These are phyloP conservation scores for Psilanteris sp. DNA, from an alignment of 1,140 invertebrate genomes.

Conservation along the genomic window DNA sequence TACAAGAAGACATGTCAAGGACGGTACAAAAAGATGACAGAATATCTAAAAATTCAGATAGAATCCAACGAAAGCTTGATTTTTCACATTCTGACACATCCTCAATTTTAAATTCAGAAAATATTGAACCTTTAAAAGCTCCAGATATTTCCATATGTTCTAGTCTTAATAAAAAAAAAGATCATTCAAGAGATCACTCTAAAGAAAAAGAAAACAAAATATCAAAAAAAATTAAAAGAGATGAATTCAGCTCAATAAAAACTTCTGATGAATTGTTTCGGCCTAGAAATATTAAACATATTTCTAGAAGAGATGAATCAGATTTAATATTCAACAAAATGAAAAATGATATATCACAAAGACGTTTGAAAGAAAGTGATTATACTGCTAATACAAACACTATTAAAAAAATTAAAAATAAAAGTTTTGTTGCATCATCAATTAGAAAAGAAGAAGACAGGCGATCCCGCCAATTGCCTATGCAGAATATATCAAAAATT, in stretches of 20 bases:
- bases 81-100: constrained; percentile 71
- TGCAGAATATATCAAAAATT: constrained; percentile 59
- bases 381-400: no score
- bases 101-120: constrained; percentile 71
- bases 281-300: constrained; percentile 66
- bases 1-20: constrained; percentile 68
- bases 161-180: constrained; percentile 73
- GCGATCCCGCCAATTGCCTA: constrained; percentile 59
- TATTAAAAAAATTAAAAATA: constrained; percentile 71
- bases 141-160: constrained; percentile 73
- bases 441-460: constrained; percentile 72
- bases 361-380: constrained; percentile 65
- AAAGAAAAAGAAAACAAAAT: constrained; percentile 76
- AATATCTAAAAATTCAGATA: constrained; percentile 67
- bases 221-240: constrained; percentile 74
- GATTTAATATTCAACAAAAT: constrained; percentile 66
- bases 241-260: constrained; percentile 67
- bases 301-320: constrained; percentile 69
- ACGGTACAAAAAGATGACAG: constrained; percentile 67
- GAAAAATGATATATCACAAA: constrained; percentile 64
- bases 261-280: constrained; percentile 60
- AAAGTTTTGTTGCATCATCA: constrained; percentile 67
- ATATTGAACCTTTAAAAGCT: constrained; percentile 72
- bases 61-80: constrained; percentile 74
- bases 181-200: constrained; percentile 72